These are phyloP conservation scores for Jordanella pulchra DNA, from an alignment of 2,797 vertebrate species.

Conservation along the genomic window DNA sequence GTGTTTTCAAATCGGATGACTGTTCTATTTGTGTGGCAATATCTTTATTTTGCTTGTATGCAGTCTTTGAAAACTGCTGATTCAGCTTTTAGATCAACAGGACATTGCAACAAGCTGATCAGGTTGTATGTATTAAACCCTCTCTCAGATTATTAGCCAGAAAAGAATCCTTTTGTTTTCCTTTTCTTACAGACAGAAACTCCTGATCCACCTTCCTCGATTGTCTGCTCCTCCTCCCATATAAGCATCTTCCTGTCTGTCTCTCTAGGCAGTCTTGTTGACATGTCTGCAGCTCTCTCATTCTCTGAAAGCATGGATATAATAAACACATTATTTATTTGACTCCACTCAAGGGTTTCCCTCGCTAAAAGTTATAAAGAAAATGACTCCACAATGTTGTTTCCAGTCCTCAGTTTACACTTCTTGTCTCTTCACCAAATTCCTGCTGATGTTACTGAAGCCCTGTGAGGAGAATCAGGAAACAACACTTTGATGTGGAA, in stretches of 20 bases:
- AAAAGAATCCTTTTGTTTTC: not conserved
- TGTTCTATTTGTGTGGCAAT: not conserved
- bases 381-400: conserved; percentile 16
- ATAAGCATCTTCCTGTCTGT: conserved; percentile 53
- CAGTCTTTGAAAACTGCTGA: not conserved
- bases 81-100: not conserved
- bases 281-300: conserved; percentile 56
- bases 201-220: not conserved
- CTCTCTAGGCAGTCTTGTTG: conserved; percentile 69
- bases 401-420: conserved; percentile 24
- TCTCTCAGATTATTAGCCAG: not conserved
- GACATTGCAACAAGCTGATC: not conserved
- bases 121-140: not conserved
- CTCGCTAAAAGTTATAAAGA: conserved; percentile 45
- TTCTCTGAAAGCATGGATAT: conserved; percentile 59
- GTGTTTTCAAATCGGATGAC: not conserved
- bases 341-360: conserved; percentile 44
- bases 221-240: conserved; percentile 22
- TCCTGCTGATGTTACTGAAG: conserved; percentile 21
- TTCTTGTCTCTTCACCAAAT: conserved; percentile 32
- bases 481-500: conserved; percentile 55
- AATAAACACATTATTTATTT: conserved; percentile 62
- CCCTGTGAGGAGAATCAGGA: conserved; percentile 17
- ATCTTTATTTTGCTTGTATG: not conserved
- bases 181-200: conserved; percentile 8